phyloP scores from a whole-genome alignment of 1,140 invertebrate genomes.

The Drosophila gunungcola region DNA sequence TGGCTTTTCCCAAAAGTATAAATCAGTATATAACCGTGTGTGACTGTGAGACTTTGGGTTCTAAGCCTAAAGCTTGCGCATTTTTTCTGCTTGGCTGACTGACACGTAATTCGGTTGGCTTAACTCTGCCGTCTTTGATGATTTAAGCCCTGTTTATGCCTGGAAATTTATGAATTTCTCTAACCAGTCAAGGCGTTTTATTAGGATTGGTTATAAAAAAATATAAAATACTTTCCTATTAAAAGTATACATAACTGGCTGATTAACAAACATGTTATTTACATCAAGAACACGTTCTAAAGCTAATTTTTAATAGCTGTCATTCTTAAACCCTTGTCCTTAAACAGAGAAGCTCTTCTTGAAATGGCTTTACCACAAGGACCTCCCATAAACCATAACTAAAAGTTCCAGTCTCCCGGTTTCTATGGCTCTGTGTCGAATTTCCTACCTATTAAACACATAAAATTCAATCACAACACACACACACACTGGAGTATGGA shows the following conservation, averaged over 20 bases:
- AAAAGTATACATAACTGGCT: too few relatives aligned
- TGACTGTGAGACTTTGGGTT: constrained; percentile 16
- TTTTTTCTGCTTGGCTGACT: constrained; percentile 73
- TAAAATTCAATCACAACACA: constrained; percentile 77
- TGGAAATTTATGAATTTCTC: not conserved
- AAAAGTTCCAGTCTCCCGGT: not conserved
- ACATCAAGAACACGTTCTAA: too few relatives aligned
- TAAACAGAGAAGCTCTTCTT: not conserved
- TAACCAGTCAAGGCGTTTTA: too few relatives aligned
- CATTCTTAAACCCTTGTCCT: not conserved
- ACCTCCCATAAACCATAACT: constrained; percentile 11
- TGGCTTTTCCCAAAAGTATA: constrained; percentile 36
- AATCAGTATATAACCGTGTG: constrained; percentile 3
- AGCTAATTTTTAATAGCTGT: too few relatives aligned
- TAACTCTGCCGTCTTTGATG: constrained; percentile 45
- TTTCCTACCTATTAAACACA: constrained; percentile 82
- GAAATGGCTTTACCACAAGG: not conserved
- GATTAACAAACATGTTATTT: too few relatives aligned
- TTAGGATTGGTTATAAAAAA: too few relatives aligned
- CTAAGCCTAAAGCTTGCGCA: constrained; percentile 54
- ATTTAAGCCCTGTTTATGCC: constrained; percentile 22
- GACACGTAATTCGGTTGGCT: constrained; percentile 50
- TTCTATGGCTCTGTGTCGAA: constrained; percentile 60
- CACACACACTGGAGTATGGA: constrained; percentile 11
- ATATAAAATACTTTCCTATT: too few relatives aligned